Conservation (phyloP, 2,113 vertebrate genomes). For the Struthio camelus region DNA sequence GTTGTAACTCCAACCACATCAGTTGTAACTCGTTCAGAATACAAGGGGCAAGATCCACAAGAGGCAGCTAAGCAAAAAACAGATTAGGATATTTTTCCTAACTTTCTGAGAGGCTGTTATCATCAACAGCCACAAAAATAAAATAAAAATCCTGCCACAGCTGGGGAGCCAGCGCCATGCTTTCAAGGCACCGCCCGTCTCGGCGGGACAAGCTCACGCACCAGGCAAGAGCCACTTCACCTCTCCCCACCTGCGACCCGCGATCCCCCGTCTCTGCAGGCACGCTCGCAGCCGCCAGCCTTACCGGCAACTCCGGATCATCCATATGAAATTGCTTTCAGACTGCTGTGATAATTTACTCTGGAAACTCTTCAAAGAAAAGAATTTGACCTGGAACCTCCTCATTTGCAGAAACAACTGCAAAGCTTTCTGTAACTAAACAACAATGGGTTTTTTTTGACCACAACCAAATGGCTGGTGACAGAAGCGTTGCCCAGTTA, state of each 20-base stretch:
- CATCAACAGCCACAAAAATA: not conserved
- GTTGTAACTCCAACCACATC: not conserved
- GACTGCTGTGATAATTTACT: not conserved
- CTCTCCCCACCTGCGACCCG: rapidly evolving
- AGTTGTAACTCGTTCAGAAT: rapidly evolving
- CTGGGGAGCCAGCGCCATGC: not conserved
- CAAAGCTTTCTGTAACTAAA: not conserved
- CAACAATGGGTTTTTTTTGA: not conserved
- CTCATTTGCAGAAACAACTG: not conserved
- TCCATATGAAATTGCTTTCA: not conserved
- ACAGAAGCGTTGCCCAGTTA: not conserved
- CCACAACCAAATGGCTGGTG: not conserved
- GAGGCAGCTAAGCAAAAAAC: not conserved
- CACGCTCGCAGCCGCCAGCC: not conserved
- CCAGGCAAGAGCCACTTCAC: not conserved
- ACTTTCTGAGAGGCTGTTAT: not conserved
- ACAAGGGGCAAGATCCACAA: not conserved
- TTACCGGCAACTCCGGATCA: not conserved
- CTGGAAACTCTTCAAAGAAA: constrained; percentile 15
- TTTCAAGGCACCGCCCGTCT: not conserved
- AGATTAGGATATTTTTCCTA: rapidly evolving
- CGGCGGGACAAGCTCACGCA: rapidly evolving
- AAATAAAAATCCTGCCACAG: not conserved
- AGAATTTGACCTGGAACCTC: constrained; percentile 31
- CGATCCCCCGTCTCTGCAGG: not conserved